Conservation (phyloP, 2,113 vertebrate species). For the Lampris incognitus region DNA sequence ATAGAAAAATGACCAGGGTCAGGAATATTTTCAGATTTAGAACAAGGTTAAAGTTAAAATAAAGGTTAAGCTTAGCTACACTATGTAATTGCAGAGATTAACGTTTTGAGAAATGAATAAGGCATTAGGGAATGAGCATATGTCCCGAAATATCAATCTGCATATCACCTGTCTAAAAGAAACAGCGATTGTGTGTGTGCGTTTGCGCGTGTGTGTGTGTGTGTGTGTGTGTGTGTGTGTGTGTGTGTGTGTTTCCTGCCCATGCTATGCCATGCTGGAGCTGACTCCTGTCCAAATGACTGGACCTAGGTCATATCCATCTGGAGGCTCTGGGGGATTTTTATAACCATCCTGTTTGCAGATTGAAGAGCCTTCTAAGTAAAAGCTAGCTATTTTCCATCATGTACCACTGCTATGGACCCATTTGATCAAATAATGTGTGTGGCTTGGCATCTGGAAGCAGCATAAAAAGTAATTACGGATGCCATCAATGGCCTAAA, state of each 20-base stretch:
- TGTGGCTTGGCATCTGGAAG: constrained; percentile 13
- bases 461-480: background rate
- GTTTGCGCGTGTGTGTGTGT: no score
- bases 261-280: constrained; percentile 6
- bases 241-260: background rate
- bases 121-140: constrained; percentile 15
- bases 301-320: constrained; percentile 39
- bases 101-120: background rate
- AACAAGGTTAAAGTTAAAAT: constrained; percentile 1
- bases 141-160: constrained; percentile 2
- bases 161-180: background rate
- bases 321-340: constrained; percentile 57
- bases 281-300: constrained; percentile 33
- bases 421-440: background rate
- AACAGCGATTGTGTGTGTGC: background rate
- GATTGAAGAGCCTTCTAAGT: constrained; percentile 36
- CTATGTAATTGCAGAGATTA: background rate
- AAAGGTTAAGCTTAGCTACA: background rate
- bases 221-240: constrained; percentile 17
- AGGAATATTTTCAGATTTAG: background rate
- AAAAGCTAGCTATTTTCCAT: constrained; percentile 34
- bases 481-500: background rate
- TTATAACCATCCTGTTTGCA: constrained; percentile 41
- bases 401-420: constrained; percentile 14
- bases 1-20: background rate